Conservation (phyloP, 2,888 invertebrate genomes). For the Mythimna impura region DNA sequence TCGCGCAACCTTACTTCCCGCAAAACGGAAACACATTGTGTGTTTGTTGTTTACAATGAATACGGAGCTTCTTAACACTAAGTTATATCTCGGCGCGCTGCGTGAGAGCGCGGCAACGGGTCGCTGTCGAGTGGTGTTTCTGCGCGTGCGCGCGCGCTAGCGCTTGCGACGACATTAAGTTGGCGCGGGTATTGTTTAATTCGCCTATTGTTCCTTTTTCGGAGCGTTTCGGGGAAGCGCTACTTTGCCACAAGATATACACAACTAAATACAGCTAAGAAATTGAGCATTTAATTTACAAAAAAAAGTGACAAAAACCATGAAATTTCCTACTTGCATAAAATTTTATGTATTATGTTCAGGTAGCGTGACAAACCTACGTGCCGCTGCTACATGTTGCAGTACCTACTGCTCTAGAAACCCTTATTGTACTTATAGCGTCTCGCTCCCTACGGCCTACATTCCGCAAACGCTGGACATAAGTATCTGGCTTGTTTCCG, state of each 20-base stretch:
- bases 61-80: not conserved
- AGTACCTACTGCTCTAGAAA: not conserved
- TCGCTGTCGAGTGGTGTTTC: not conserved
- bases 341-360: too few species aligned
- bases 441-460: not conserved
- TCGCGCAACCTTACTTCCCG: not conserved
- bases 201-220: slow-evolving; percentile 55
- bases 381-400: too few species aligned
- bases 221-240: slow-evolving; percentile 17
- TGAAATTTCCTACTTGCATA: too few species aligned
- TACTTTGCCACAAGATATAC: not conserved
- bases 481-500: not conserved
- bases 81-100: not conserved
- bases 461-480: not conserved
- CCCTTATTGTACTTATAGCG: not conserved
- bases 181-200: slow-evolving; percentile 47
- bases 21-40: not conserved
- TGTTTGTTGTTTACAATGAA: not conserved
- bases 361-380: not conserved
- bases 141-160: not conserved
- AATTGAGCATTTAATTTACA: not conserved
- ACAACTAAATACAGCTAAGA: not conserved
- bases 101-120: not conserved
- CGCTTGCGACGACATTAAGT: slow-evolving; percentile 15
- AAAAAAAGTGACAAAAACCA: too few species aligned